These are phyloP conservation scores for Lophius americanus DNA, from an alignment of 2,797 vertebrate species.

Conservation along the genomic window DNA sequence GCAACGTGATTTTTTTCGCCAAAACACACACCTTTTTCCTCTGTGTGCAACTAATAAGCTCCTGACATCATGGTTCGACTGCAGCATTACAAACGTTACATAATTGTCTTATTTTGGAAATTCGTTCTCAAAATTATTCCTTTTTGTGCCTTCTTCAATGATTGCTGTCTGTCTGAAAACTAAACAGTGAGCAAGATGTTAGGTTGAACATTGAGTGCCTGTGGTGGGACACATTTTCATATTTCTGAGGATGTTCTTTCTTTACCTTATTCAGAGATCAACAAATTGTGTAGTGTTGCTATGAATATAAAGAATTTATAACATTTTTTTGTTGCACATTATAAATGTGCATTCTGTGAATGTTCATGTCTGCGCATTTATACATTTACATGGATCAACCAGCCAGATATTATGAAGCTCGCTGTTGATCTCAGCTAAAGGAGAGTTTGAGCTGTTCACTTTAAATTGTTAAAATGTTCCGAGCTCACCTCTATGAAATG, in stretches of 20 bases:
- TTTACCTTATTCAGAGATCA: conserved; percentile 43
- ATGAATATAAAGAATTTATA: conserved; percentile 24
- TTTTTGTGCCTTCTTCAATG: conserved; percentile 52
- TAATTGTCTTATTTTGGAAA: conserved; percentile 59
- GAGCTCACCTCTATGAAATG: conserved; percentile 39
- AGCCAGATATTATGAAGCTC: conserved; percentile 32
- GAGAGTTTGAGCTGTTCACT: conserved; percentile 4
- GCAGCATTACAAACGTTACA: conserved; percentile 58
- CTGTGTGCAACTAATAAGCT: too few species aligned
- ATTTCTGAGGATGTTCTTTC: conserved; percentile 50
- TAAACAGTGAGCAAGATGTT: conserved; percentile 19
- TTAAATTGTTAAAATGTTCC: neutral
- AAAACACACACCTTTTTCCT: conserved; percentile 30
- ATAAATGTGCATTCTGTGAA: conserved; percentile 53
- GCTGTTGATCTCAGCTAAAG: conserved; percentile 8
- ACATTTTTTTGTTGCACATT: conserved; percentile 25
- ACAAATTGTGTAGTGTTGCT: conserved; percentile 27
- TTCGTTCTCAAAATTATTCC: conserved; percentile 40
- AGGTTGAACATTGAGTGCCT: conserved; percentile 45
- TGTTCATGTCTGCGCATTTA: conserved; percentile 36
- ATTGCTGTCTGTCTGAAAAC: conserved; percentile 44
- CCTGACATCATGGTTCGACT: conserved; percentile 41
- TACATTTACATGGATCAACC: conserved; percentile 21
- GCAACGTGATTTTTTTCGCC: conserved; percentile 59
- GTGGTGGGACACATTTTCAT: conserved; percentile 43